phyloP scores from a whole-genome alignment of 2,797 vertebrate genomes.

The Silurus lanzhouensis region DNA sequence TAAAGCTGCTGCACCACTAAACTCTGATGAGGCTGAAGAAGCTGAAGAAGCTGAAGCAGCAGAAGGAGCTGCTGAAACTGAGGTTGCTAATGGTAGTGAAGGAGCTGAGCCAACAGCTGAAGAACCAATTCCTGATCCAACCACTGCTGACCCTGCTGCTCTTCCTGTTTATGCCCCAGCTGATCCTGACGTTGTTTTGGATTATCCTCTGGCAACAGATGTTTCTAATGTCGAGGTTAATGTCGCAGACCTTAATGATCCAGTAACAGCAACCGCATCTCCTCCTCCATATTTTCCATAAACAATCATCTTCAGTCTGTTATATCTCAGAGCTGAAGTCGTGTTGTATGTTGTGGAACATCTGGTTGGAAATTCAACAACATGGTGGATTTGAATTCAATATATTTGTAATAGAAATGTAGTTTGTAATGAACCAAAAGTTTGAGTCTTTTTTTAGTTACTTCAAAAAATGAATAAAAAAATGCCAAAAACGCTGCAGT shows the following conservation, averaged over 20 bases:
- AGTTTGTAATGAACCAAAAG: not conserved
- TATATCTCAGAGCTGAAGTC: not conserved
- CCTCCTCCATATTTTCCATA: slow-evolving; percentile 19
- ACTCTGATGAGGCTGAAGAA: slow-evolving; percentile 71
- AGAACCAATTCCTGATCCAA: slow-evolving; percentile 3
- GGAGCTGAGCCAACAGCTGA: slow-evolving; percentile 26
- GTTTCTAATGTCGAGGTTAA: slow-evolving; percentile 39
- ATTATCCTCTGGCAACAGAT: slow-evolving; percentile 12
- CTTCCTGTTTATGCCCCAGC: not conserved
- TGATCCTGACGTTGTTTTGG: slow-evolving; percentile 13
- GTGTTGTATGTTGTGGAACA: not conserved
- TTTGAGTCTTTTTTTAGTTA: not conserved
- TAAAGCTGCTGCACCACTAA: slow-evolving; percentile 60
- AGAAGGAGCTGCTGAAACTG: slow-evolving; percentile 48
- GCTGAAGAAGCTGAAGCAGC: slow-evolving; percentile 62
- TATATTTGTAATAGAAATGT: not conserved
- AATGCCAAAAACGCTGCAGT: not conserved
- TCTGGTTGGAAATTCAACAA: not conserved
- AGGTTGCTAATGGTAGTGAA: slow-evolving; percentile 59
- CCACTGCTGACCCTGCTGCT: slow-evolving; percentile 6
- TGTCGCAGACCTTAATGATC: not conserved
- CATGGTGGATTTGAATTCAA: not conserved
- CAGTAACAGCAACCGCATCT: slow-evolving; percentile 6
- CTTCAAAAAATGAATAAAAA: not conserved
- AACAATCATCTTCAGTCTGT: not conserved